Conservation (phyloP, 2,888 invertebrate species). For the Euproctis similis region DNA sequence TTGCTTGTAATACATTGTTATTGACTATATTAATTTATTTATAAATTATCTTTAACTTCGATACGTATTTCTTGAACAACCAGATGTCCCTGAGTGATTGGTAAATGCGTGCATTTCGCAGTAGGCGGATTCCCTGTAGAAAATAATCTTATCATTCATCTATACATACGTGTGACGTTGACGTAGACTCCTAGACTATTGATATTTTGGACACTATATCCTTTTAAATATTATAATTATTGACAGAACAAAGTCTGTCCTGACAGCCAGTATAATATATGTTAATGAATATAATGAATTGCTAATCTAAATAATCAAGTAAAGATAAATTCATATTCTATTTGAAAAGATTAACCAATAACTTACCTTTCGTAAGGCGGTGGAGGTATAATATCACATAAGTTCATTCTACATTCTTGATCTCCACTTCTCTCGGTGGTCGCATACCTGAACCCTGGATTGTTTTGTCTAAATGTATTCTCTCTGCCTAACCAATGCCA, state of each 20-base stretch:
- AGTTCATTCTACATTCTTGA: constrained; percentile 65
- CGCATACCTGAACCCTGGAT: constrained; percentile 47
- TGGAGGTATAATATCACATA: constrained; percentile 64
- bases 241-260: no score
- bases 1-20: constrained; percentile 69
- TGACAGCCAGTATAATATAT: no score
- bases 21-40: constrained; percentile 56
- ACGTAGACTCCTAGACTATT: no score
- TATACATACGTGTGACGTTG: no score
- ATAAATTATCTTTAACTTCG: constrained; percentile 59
- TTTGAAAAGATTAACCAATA: no score
- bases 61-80: constrained; percentile 65
- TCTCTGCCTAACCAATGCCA: constrained; percentile 70
- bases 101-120: constrained; percentile 59
- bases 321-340: no score
- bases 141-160: no score
- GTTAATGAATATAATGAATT: background rate
- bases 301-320: no score
- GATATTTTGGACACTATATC: no score
- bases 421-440: constrained; percentile 52
- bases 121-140: constrained; percentile 62
- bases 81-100: constrained; percentile 63
- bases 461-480: constrained; percentile 60
- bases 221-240: no score
- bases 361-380: constrained; percentile 68